Conservation (phyloP, 37 sponge, comb jelly and placozoan species). For the Mnemiopsis leidyi region DNA sequence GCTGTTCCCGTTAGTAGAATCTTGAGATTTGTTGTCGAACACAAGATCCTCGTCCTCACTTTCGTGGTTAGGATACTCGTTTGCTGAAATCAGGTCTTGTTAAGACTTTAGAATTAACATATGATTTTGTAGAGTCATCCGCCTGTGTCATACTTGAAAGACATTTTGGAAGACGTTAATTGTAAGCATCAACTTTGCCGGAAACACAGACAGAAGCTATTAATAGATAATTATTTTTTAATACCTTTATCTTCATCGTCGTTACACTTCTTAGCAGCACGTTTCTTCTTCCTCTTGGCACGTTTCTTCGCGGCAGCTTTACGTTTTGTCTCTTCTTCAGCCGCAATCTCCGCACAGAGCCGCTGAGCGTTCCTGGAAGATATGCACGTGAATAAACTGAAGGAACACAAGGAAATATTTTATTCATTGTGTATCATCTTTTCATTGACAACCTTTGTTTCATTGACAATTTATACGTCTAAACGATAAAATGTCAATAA, state of each 20-base stretch:
- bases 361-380: not conserved
- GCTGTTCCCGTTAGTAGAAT: not conserved
- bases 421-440: too few relatives aligned
- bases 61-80: constrained; percentile 12
- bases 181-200: not conserved
- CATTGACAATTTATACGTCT: too few relatives aligned
- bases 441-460: too few relatives aligned
- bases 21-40: constrained; percentile 38
- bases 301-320: constrained; percentile 87
- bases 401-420: too few relatives aligned
- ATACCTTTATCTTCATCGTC: constrained; percentile 33
- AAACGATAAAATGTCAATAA: too few relatives aligned
- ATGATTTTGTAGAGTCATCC: too few relatives aligned
- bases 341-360: constrained; percentile 74
- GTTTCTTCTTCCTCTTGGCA: constrained; percentile 84
- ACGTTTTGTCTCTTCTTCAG: constrained; percentile 85
- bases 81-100: constrained; percentile 4
- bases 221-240: not conserved
- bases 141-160: too few relatives aligned
- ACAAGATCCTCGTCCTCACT: constrained; percentile 59
- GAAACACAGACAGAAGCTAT: not conserved
- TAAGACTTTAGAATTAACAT: too few relatives aligned
- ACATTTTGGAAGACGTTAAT: too few relatives aligned
- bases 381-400: too few relatives aligned
- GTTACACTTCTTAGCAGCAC: constrained; percentile 69